phyloP scores from a whole-genome alignment of 2,797 vertebrate genomes.

The Scomberomorus guttatus region DNA sequence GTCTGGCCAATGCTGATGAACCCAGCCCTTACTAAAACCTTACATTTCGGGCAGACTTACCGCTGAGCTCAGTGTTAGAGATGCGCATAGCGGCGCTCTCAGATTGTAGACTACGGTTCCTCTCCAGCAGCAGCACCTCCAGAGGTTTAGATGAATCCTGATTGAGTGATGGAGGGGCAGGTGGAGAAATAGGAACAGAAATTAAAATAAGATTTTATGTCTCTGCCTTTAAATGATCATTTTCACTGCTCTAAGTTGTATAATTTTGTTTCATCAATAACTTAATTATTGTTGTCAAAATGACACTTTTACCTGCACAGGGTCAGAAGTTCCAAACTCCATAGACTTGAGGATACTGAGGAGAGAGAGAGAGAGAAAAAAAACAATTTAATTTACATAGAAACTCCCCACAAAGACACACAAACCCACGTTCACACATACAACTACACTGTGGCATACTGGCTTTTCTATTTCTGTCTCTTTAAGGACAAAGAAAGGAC shows the following conservation, averaged over 20 bases:
- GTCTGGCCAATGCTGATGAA: background rate
- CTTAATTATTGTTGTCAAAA: background rate
- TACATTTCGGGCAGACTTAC: constrained; percentile 85
- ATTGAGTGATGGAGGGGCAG: constrained; percentile 48
- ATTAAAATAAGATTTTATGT: constrained; percentile 6
- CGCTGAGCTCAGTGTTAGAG: constrained; percentile 95
- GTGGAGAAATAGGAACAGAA: background rate
- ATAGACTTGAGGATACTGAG: constrained; percentile 97
- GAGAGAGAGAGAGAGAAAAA: constrained; percentile 11
- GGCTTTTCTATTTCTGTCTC: constrained; percentile 28
- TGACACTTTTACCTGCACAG: constrained; percentile 89
- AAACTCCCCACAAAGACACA: background rate
- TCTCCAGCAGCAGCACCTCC: constrained; percentile 97
- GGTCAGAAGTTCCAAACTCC: constrained; percentile 94
- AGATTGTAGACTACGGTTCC: constrained; percentile 95
- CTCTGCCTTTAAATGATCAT: background rate
- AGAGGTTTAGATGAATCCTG: constrained; percentile 95
- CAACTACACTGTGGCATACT: background rate
- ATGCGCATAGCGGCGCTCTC: constrained; percentile 96
- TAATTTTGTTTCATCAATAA: constrained; percentile 5
- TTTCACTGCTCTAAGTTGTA: background rate
- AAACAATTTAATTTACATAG: background rate
- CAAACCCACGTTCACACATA: background rate
- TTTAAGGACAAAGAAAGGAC: constrained; percentile 45
- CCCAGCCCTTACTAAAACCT: background rate